phyloP scores from a whole-genome alignment of 2,113 vertebrate species.

The Microtus montanus region DNA sequence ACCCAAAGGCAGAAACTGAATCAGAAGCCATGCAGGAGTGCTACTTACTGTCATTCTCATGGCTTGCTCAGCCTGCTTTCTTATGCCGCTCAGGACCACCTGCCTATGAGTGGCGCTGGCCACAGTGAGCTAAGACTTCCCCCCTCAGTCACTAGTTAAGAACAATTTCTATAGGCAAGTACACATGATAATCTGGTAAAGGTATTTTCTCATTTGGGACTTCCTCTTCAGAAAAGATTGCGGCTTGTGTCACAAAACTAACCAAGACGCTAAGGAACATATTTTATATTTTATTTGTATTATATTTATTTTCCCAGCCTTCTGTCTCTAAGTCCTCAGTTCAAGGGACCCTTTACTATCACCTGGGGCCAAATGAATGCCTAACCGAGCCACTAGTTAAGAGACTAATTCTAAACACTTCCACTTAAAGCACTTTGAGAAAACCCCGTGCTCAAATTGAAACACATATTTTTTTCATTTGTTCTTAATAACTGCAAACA shows the following conservation, averaged over 20 bases:
- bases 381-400: not conserved
- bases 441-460: not conserved
- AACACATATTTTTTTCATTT: constrained; percentile 5
- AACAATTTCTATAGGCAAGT: not conserved
- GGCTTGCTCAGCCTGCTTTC: not conserved
- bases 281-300: not conserved
- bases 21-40: not conserved
- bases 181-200: not conserved
- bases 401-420: constrained; percentile 13
- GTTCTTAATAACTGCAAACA: constrained; percentile 12
- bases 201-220: not conserved
- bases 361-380: not conserved
- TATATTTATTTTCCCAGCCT: not conserved
- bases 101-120: not conserved
- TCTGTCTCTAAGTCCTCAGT: not conserved
- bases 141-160: not conserved
- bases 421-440: not conserved
- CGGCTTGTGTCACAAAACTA: not conserved
- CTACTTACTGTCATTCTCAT: not conserved
- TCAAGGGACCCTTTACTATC: not conserved
- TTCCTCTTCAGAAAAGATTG: not conserved
- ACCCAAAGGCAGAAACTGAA: not conserved
- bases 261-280: not conserved
- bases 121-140: not conserved
- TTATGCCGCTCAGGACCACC: not conserved